Evolutionary conservation across 92 coral and sea anemone genomes (phyloP).

Genomic region (Zoanthus sansibaricus): DNA sequence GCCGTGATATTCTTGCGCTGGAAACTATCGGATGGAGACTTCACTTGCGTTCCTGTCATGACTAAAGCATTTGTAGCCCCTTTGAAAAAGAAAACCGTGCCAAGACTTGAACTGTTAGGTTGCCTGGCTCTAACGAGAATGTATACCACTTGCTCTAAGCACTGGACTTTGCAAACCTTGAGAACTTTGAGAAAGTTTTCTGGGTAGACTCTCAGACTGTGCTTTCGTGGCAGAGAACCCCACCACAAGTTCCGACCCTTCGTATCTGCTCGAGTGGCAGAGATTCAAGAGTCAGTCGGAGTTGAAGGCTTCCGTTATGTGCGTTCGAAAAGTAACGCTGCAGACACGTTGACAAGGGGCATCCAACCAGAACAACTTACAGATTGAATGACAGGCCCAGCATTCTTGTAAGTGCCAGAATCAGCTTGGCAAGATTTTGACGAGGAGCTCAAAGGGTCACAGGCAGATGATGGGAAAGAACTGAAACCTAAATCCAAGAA

Average conservation of each 20-base stretch:
- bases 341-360: constrained; percentile 44
- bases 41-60: constrained; percentile 63
- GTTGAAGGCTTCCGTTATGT: constrained; percentile 34
- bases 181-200: constrained; percentile 52
- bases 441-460: constrained; percentile 18
- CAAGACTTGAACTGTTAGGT: constrained; percentile 69
- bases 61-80: constrained; percentile 70
- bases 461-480: constrained; percentile 8
- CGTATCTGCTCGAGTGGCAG: constrained; percentile 71
- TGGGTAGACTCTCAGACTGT: constrained; percentile 76
- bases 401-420: constrained; percentile 51
- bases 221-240: constrained; percentile 65
- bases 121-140: constrained; percentile 61
- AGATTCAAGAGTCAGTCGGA: constrained; percentile 59
- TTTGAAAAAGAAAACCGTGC: constrained; percentile 67
- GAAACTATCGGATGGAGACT: constrained; percentile 60
- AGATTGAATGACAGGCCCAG: constrained; percentile 38
- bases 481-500: constrained; percentile 22
- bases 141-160: constrained; percentile 58
- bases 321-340: constrained; percentile 32
- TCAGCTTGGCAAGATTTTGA: constrained; percentile 61
- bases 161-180: constrained; percentile 52
- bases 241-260: constrained; percentile 69
- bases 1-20: constrained; percentile 71
- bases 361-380: constrained; percentile 34